A percentile compares a stretch with the other conserved stretches of the same genome.
Conservation (phyloP, 2,113 vertebrate genomes). For the Clarias batrachus region DNA sequence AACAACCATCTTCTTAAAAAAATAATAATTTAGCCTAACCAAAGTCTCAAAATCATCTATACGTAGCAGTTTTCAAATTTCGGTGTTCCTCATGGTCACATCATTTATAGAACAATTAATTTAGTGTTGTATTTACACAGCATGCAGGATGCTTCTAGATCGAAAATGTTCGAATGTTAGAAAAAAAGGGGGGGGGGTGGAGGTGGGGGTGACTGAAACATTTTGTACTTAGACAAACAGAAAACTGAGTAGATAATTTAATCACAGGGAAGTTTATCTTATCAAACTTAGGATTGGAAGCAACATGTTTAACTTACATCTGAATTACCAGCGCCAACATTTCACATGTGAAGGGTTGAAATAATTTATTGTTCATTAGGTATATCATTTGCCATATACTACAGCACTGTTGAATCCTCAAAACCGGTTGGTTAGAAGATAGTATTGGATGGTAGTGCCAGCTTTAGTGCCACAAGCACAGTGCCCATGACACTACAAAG, state of each 20-base stretch:
- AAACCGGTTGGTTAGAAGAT: not conserved
- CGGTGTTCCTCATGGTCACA: not conserved
- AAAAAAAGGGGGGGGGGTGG: too few relatives aligned
- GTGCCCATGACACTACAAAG: not conserved
- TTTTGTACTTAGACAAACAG: too few relatives aligned
- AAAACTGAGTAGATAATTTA: too few relatives aligned
- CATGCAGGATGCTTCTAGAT: not conserved
- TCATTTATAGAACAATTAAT: not conserved
- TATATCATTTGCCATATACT: not conserved
- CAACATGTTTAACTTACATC: not conserved
- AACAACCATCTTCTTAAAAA: not conserved
- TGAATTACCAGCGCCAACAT: not conserved
- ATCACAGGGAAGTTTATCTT: too few relatives aligned
- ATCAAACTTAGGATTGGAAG: too few relatives aligned
- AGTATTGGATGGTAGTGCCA: not conserved
- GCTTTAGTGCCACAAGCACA: not conserved
- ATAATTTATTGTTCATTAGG: not conserved
- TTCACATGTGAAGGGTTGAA: not conserved
- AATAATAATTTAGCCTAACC: not conserved
- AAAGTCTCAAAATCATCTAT: too few relatives aligned
- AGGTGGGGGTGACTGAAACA: too few relatives aligned
- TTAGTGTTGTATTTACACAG: not conserved
- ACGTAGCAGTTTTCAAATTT: too few relatives aligned
- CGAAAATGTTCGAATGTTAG: too few relatives aligned
- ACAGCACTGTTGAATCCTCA: not conserved